Conservation (phyloP, 2,113 vertebrate genomes). For the Pangasianodon hypophthalmus region DNA sequence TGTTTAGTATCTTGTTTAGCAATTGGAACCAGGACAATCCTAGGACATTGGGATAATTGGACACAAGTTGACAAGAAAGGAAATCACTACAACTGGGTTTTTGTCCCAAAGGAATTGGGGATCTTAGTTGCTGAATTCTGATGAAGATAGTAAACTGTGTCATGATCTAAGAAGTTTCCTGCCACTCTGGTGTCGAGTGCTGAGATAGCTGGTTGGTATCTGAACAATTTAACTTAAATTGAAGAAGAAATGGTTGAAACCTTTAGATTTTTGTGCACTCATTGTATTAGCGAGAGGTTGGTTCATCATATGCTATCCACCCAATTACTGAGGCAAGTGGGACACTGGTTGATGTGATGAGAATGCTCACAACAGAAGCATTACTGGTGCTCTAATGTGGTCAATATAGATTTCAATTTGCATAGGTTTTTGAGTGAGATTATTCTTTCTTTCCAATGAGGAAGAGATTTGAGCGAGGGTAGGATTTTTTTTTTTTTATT, state of each 20-base stretch:
- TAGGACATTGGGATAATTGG: not conserved
- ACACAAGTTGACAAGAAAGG: not conserved
- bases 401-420: not conserved
- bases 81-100: not conserved
- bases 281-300: not conserved
- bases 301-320: not conserved
- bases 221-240: not conserved
- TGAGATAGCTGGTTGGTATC: not conserved
- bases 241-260: not conserved
- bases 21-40: not conserved
- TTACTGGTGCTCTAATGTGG: not conserved
- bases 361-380: not conserved
- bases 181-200: not conserved
- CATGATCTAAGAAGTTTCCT: not conserved
- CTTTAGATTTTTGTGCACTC: not conserved
- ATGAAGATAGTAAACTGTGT: not conserved
- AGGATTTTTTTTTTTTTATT: not conserved
- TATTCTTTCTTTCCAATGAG: not conserved
- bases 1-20: not conserved
- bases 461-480: not conserved
- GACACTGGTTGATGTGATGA: not conserved
- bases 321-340: not conserved
- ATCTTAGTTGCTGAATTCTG: not conserved
- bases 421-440: not conserved
- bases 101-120: not conserved